Evolutionary conservation across 2,888 invertebrate species (phyloP).

Genomic region (Helleia helle): DNA sequence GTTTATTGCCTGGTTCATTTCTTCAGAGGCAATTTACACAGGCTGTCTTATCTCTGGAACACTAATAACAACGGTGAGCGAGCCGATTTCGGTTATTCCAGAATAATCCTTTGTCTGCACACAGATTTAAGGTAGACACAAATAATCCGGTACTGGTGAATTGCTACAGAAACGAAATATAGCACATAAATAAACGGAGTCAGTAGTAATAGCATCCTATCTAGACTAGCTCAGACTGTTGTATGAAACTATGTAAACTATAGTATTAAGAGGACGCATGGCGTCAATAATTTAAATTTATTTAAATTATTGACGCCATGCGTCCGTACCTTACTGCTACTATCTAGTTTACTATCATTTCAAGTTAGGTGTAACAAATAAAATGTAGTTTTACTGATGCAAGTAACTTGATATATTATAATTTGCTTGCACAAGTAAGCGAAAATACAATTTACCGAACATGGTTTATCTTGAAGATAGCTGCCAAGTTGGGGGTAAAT

Average conservation of each 20-base stretch:
- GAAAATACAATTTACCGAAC: conserved; percentile 10
- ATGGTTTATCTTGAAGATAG: conserved; percentile 11
- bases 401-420: too few relatives aligned
- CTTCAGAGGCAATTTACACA: conserved; percentile 1
- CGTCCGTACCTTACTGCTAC: too few relatives aligned
- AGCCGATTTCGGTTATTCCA: conserved; percentile 10
- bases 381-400: too few relatives aligned
- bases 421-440: not conserved
- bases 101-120: conserved; percentile 14
- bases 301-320: too few relatives aligned
- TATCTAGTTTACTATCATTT: too few relatives aligned
- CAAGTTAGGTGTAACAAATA: too few relatives aligned
- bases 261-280: too few relatives aligned
- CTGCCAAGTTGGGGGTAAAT: conserved; percentile 27
- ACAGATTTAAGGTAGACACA: conserved; percentile 14
- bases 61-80: conserved; percentile 10
- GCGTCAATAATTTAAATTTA: too few relatives aligned
- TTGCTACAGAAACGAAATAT: conserved; percentile 18
- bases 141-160: conserved; percentile 15
- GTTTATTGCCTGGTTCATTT: conserved; percentile 9
- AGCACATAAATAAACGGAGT: conserved; percentile 20
- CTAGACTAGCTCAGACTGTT: too few relatives aligned
- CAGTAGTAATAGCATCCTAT: conserved; percentile 20
- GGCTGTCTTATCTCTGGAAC: conserved; percentile 6
- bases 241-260: too few relatives aligned